phyloP scores from a whole-genome alignment of 2,113 vertebrate species.

The Capricornis sumatraensis region DNA sequence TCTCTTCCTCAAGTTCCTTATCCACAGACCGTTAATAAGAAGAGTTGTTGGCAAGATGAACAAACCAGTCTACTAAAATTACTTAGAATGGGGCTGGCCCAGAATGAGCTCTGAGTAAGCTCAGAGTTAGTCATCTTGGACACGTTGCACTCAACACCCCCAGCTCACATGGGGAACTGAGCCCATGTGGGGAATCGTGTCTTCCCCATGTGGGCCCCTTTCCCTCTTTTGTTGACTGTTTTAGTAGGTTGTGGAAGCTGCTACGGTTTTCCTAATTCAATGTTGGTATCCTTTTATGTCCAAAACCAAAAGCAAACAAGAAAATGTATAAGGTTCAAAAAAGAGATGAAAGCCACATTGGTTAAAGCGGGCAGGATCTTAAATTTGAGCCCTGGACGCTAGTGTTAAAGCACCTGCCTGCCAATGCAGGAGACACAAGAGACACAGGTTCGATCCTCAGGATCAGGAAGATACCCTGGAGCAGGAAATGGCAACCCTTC shows the following conservation, averaged over 20 bases:
- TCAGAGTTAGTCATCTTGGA: not conserved
- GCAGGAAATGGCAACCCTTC: not conserved
- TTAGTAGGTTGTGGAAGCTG: not conserved
- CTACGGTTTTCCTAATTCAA: not conserved
- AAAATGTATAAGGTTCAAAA: not conserved
- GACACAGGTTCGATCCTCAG: not conserved
- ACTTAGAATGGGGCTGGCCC: not conserved
- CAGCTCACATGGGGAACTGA: fast-evolving
- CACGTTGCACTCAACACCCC: fast-evolving
- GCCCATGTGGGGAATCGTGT: fast-evolving
- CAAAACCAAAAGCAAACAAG: not conserved
- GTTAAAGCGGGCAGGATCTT: not conserved
- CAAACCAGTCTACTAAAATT: too few relatives aligned
- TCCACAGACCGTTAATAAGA: not conserved
- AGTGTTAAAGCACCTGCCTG: not conserved
- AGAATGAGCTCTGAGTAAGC: not conserved
- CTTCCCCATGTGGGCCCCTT: not conserved
- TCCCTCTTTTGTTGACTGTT: not conserved
- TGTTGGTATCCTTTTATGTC: not conserved
- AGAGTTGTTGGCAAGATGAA: not conserved
- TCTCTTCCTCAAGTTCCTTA: not conserved
- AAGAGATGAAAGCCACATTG: not conserved
- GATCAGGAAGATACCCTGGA: not conserved
- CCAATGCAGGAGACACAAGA: not conserved
- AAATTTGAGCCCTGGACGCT: not conserved